Percentiles rank a stretch among this genome's conserved stretches.
Evolutionary conservation across 2,113 vertebrate genomes (phyloP).

Genomic region (Epinephelus fuscoguttatus): DNA sequence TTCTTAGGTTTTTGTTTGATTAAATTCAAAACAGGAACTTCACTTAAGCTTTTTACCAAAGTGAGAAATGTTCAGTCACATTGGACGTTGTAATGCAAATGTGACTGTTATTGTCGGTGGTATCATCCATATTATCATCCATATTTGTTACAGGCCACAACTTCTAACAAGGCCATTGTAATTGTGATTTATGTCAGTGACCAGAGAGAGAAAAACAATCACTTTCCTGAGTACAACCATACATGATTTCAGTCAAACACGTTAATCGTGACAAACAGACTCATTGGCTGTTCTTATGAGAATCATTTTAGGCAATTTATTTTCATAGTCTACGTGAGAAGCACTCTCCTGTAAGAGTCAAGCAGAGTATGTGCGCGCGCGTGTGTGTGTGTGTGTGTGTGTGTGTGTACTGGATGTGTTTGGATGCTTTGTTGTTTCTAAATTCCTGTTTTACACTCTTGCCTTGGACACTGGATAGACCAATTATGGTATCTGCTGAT

Average conservation of each 20-base stretch:
- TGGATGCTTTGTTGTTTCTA: constrained; percentile 3
- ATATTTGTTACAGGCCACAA: constrained; percentile 1
- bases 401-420: background rate
- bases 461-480: background rate
- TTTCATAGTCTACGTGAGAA: constrained; percentile 25
- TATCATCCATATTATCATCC: background rate
- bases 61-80: background rate
- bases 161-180: constrained; percentile 2
- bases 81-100: background rate
- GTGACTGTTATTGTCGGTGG: background rate
- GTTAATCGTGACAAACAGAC: constrained; percentile 43
- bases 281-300: constrained; percentile 16
- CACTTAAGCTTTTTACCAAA: background rate
- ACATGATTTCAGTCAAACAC: constrained; percentile 35
- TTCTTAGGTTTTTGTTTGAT: constrained; percentile 8
- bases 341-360: background rate
- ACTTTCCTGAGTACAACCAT: constrained; percentile 1
- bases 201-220: constrained; percentile 2
- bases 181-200: constrained; percentile 44
- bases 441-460: background rate
- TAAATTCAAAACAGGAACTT: constrained; percentile 33
- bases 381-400: constrained; percentile 1
- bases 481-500: background rate
- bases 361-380: background rate
- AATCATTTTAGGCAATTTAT: constrained; percentile 47